These are phyloP conservation scores for Craterocephalus amniculus DNA, from an alignment of 2,797 vertebrate genomes.

Conservation along the genomic window DNA sequence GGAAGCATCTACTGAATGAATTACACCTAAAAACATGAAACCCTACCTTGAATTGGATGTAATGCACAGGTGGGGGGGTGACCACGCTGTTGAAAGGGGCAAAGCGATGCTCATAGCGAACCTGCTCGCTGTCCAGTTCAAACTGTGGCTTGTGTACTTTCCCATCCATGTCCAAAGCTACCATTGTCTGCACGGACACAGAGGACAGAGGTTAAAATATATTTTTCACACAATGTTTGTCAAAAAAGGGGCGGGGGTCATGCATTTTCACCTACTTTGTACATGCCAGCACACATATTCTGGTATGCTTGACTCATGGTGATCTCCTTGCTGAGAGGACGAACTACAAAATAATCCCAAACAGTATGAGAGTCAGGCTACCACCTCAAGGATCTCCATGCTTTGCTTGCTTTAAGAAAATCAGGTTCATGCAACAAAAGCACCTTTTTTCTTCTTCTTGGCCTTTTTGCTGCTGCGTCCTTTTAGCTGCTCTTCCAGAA, in stretches of 20 bases:
- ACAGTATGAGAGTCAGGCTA: constrained; percentile 6
- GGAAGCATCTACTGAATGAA: not conserved
- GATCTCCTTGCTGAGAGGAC: constrained; percentile 95
- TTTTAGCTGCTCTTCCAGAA: constrained; percentile 97
- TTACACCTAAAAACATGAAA: not conserved
- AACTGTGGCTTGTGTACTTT: constrained; percentile 98
- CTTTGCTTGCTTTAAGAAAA: not conserved
- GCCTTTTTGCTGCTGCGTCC: constrained; percentile 98
- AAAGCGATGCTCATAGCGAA: constrained; percentile 97
- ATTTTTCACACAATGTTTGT: not conserved
- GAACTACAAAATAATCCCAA: constrained; percentile 83
- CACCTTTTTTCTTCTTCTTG: constrained; percentile 99
- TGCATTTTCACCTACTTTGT: constrained; percentile 86
- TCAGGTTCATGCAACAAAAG: not conserved
- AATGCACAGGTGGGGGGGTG: constrained; percentile 97
- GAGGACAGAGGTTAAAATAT: not conserved
- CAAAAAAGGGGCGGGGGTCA: not conserved
- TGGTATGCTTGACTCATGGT: constrained; percentile 99
- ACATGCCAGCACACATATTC: constrained; percentile 99
- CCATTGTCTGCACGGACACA: constrained; percentile 90
- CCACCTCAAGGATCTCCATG: not conserved
- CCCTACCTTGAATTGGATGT: constrained; percentile 96
- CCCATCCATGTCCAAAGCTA: constrained; percentile 97
- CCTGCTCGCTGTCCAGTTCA: constrained; percentile 97
- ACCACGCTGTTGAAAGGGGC: constrained; percentile 99